Base-by-base conservation (phyloP, 2,888 invertebrate genomes). In the Aleiodes alternator region DNA sequence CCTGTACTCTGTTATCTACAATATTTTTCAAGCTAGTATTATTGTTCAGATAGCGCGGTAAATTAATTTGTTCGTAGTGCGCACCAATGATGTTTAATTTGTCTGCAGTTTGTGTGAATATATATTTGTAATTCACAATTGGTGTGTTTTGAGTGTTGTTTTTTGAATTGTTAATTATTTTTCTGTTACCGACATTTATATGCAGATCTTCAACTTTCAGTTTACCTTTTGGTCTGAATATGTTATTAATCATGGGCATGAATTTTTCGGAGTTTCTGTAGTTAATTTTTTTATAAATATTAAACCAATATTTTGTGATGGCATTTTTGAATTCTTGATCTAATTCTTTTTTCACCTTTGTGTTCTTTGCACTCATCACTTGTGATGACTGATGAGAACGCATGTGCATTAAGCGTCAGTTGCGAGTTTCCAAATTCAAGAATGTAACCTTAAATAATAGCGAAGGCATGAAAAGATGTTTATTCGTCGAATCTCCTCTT, bases 21-120 rank as follows among this genome's bases (percentile, higher is more conserved):
- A 55, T 12, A 3, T 11, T 11, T 14, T 70, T 70, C 5, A 57
- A 23, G 8, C 43, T 2, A 6, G 57, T 55, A 14, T 31, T 43
- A 4, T 50, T 23, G 7, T 48, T 66, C 4, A 29, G 9, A 16
- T 66, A 48, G 3, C 48, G 14, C 12, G 53, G 57, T 14, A 38
- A 55, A 6, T 70, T 70, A 5, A 70, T 56, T n/a, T 4, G 5
- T 57, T 70, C 55, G 16, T 70, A 70, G 16, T 48, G 9, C 1
- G 68, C 68, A 11, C 51, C 68, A 8, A 69, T 48, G 0, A 50
- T 48, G 4, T 51, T 51, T 4, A 23, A 5, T 9, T 48, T 48
- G 8, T 69, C 68, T 7, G 4, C 9, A n/a, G 14, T n/a, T 11
- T 69, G 5, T 7, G 23, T 51, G 50, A 69, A 14, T 2, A 69